Evolutionary conservation across 2,888 invertebrate species (phyloP), one percentile per base, ranked within the genome.

Genomic region (Nomada ruficornis): DNA sequence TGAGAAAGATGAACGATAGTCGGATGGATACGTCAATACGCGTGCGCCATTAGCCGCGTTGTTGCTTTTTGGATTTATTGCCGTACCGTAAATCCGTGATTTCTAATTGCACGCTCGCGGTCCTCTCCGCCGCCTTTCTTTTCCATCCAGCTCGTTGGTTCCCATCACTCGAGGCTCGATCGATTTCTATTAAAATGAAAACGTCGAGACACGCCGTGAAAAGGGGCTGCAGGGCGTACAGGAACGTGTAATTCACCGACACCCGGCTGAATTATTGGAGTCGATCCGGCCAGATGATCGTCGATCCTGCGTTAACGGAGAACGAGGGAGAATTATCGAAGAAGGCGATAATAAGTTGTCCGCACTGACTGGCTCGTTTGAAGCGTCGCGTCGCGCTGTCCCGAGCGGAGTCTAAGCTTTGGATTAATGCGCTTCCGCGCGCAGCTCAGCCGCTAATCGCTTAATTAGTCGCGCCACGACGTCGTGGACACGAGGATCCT

Each of bases 1-100:
- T 90, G 91, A 91, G 91, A 90, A 91, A 91, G 90, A 90, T 90
- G 90, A 89, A 90, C 90, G 91, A 90, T 91, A 90, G 88, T 83
- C 84, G 80, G 88, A 90, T 89, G 90, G 88, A 87, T 88, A 87
- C 87, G 85, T 89, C 89, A 85, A 88, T 86, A 82, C 86, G 90
- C 89, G 88, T 90, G 85, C 59, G 69, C 88, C 84, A 87, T 91
- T 88, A 88, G 86, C 83, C 85, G 23, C 18, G 86, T 87, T 84
- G 77, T 15, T 36, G 36, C 84, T 76, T 78, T 82, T 75, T 76
- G 78, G 86, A 91, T 91, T 91, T 91, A 91, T 91, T 83, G 83
- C 79, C 77, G 60, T 82, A 80, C 85, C 88, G 86, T 88, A 87
- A 89, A 90, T 90, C 85, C 83, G 76, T 75, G 82, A 89, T 91